phyloP scores from a whole-genome alignment of 2,113 vertebrate species.

The Chionodraco myersi region DNA sequence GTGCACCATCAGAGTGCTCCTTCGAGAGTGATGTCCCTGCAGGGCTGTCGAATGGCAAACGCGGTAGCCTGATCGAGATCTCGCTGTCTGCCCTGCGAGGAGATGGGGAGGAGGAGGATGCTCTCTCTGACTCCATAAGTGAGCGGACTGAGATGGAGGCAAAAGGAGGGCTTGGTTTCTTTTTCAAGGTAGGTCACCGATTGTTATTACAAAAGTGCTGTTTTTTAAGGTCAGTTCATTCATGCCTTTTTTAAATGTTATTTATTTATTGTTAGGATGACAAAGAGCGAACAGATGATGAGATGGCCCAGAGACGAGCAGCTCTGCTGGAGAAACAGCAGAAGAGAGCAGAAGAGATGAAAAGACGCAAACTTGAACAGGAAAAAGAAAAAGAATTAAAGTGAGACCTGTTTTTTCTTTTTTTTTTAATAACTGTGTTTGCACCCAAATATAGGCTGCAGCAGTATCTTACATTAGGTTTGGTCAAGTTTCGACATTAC shows the following conservation, averaged over 20 bases:
- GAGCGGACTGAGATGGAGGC: conserved; percentile 83
- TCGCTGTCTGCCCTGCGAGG: conserved; percentile 83
- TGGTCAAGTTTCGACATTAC: background rate
- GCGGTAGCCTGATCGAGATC: conserved; percentile 89
- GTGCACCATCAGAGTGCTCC: conserved; percentile 86
- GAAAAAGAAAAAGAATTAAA: conserved; percentile 89
- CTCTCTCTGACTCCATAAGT: conserved; percentile 83
- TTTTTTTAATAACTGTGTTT: background rate
- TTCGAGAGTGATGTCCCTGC: conserved; percentile 84
- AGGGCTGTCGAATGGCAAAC: conserved; percentile 77
- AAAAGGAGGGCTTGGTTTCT: conserved; percentile 87
- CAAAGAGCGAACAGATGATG: conserved; percentile 85
- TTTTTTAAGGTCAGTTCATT: background rate
- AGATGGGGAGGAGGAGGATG: conserved; percentile 79
- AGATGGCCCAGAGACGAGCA: conserved; percentile 90
- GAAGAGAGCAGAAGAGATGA: conserved; percentile 88
- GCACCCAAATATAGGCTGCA: background rate
- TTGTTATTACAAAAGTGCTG: background rate
- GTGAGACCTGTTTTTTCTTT: conserved; percentile 64
- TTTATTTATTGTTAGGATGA: conserved; percentile 77
- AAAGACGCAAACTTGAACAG: conserved; percentile 87
- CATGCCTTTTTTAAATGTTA: background rate
- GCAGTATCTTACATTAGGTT: background rate
- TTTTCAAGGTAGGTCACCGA: conserved; percentile 83
- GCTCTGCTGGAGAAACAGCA: conserved; percentile 90